phyloP scores from a whole-genome alignment of 2,113 vertebrate species.

The Corynorhinus townsendii region DNA sequence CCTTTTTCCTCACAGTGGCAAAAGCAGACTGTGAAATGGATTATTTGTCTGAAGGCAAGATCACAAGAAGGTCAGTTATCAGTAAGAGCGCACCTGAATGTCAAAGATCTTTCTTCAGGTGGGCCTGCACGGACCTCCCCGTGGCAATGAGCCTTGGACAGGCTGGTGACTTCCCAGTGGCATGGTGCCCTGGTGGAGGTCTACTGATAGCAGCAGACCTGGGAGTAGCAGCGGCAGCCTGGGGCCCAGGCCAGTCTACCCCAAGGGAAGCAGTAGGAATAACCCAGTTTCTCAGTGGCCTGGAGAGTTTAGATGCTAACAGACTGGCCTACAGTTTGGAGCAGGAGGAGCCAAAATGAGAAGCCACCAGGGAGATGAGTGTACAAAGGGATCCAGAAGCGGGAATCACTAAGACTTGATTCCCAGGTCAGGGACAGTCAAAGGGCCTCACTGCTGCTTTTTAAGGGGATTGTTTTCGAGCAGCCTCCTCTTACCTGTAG shows the following conservation, averaged over 20 bases:
- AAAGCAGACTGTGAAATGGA: neutral
- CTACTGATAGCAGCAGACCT: neutral
- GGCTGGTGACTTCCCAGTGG: too few species aligned
- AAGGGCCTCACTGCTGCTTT: neutral
- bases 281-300: neutral
- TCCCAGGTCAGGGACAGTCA: neutral
- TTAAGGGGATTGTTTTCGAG: neutral
- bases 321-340: neutral
- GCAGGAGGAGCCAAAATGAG: neutral
- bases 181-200: neutral
- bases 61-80: neutral
- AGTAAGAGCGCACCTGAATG: neutral
- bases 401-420: neutral
- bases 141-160: neutral
- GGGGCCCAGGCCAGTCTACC: neutral
- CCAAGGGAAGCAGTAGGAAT: neutral
- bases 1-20: neutral
- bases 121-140: neutral
- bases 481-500: neutral
- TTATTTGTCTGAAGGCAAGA: neutral
- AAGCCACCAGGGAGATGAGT: neutral
- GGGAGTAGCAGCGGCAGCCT: neutral
- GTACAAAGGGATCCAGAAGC: neutral
- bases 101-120: neutral
- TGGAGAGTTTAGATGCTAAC: neutral